Percentiles rank a stretch among this genome's conserved stretches.
phyloP scores from a whole-genome alignment of 2,888 invertebrate genomes.

The Ceraclea dissimilis region DNA sequence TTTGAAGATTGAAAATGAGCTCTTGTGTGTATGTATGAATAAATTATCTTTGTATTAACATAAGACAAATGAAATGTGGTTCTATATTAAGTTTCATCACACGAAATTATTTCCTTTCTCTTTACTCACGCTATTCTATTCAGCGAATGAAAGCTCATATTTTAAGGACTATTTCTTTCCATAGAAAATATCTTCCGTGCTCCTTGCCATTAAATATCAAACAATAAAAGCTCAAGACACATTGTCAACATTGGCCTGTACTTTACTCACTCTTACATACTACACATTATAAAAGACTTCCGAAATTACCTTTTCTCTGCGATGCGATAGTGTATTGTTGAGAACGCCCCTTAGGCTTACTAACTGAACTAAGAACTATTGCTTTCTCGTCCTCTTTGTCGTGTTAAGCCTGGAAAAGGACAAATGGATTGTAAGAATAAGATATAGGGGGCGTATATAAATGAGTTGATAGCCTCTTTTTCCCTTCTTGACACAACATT shows the following conservation, averaged over 20 bases:
- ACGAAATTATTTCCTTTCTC: neutral
- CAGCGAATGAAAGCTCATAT: neutral
- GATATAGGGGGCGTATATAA: constrained; percentile 9
- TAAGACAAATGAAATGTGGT: neutral
- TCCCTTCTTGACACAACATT: constrained; percentile 6
- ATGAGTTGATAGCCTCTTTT: constrained; percentile 17
- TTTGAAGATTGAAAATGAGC: no score
- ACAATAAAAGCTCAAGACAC: neutral
- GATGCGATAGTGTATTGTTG: constrained; percentile 15
- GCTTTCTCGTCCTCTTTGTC: constrained; percentile 19
- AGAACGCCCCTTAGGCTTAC: constrained; percentile 17
- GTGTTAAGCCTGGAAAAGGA: constrained; percentile 16
- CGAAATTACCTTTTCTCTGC: neutral
- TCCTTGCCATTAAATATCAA: neutral
- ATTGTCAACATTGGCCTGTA: neutral
- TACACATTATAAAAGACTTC: neutral
- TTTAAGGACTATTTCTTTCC: neutral
- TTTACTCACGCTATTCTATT: neutral
- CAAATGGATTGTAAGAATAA: constrained; percentile 14
- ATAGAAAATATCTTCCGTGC: neutral
- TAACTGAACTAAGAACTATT: constrained; percentile 19
- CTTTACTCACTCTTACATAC: neutral
- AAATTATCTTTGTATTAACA: no score
- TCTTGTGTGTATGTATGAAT: no score
- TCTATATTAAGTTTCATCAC: neutral